A percentile compares a stretch with the other conserved stretches of the same genome.
phyloP scores from a whole-genome alignment of 2,888 invertebrate species.

The Hydrotaea diabolus region DNA sequence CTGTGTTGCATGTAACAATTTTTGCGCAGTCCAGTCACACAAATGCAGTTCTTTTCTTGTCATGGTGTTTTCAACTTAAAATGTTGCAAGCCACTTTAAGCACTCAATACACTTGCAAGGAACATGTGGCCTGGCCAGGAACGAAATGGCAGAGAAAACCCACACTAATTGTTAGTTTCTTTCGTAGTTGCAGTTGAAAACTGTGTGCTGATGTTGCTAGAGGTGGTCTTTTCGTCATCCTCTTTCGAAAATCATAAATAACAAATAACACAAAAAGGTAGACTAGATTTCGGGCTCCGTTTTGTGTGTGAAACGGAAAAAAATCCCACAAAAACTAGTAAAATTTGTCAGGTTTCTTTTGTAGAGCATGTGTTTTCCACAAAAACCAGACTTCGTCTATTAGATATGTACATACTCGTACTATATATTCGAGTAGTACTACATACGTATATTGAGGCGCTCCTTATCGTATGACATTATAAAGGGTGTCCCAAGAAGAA shows the following conservation, averaged over 20 bases:
- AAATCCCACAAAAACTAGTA: background rate
- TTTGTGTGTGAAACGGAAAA: background rate
- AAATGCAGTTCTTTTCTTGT: background rate
- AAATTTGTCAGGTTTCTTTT: background rate
- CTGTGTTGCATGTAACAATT: background rate
- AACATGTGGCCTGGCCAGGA: background rate
- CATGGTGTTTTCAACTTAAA: background rate
- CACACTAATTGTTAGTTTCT: background rate
- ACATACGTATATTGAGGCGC: too few species aligned
- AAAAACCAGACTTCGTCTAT: background rate
- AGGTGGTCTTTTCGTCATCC: background rate
- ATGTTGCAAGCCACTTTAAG: background rate
- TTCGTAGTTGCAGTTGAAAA: background rate
- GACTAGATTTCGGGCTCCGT: background rate
- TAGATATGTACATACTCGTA: too few species aligned
- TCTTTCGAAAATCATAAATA: background rate
- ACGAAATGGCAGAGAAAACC: background rate
- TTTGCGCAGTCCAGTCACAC: background rate
- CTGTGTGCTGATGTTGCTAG: background rate
- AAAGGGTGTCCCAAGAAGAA: too few species aligned
- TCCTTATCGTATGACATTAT: too few species aligned
- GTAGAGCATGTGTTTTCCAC: background rate
- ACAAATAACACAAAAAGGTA: background rate
- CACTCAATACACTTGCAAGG: background rate
- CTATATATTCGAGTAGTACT: too few species aligned